These are phyloP conservation scores for Athalia rosae DNA, from an alignment of 2,888 invertebrate species.

Conservation along the genomic window DNA sequence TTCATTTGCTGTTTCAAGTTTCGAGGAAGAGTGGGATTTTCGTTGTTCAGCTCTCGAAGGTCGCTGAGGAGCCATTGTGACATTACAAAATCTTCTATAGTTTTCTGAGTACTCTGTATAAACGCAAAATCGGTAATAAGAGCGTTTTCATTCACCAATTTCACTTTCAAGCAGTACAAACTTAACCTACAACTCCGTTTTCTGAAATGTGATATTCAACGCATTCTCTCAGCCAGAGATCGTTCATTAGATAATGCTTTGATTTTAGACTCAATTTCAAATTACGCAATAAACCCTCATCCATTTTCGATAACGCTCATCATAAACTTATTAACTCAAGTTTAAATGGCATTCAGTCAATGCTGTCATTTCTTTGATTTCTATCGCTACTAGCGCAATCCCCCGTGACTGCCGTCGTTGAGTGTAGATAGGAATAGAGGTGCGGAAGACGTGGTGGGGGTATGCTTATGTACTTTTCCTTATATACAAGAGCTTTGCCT, in stretches of 20 bases:
- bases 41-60: slow-evolving; percentile 77
- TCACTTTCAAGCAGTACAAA: slow-evolving; percentile 10
- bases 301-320: slow-evolving; percentile 55
- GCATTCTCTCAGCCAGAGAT: slow-evolving; percentile 66
- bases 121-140: background rate
- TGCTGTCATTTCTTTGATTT: no score
- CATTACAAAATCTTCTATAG: slow-evolving; percentile 77
- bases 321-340: background rate
- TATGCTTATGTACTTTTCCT: no score
- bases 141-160: slow-evolving; percentile 5
- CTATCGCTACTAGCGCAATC: no score
- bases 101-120: slow-evolving; percentile 68
- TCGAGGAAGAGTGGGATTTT: slow-evolving; percentile 78
- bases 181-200: slow-evolving; percentile 57
- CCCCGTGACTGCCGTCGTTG: no score
- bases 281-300: slow-evolving; percentile 51
- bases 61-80: slow-evolving; percentile 82
- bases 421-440: no score
- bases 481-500: no score
- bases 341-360: no score
- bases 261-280: slow-evolving; percentile 59
- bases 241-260: slow-evolving; percentile 64
- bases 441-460: no score
- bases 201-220: slow-evolving; percentile 63
- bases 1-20: slow-evolving; percentile 75